Evolutionary conservation across 2,113 vertebrate species (phyloP), one percentile per base, ranked within the genome.

Genomic region (Podilymbus podiceps): DNA sequence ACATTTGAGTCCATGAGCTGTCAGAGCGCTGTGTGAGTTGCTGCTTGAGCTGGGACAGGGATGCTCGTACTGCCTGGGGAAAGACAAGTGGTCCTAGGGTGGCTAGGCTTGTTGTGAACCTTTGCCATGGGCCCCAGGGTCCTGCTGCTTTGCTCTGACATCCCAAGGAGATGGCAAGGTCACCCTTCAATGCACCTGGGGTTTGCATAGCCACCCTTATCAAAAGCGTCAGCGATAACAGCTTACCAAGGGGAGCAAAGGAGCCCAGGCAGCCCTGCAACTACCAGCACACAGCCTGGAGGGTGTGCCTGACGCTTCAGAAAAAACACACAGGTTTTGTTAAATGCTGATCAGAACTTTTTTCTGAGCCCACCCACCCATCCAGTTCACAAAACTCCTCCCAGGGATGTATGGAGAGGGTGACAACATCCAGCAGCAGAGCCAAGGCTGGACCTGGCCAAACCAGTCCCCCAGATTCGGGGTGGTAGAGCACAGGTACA

Each of bases 101-200:
- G 74, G 21, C 20, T 55, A 67, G 72, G n/a, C 52, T 94, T 63
- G 15, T 67, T 81, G 69, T 46, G 58, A 69, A 69, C n/a, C 33
- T 23, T 6, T 73, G 50, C 24, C 1, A 0, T 4, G 12, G 55
- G 71, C 42, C 25, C 30, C 68, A 27, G 25, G 31, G 64, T 40
- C 22, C 52, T 68, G 24, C 21, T 67, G 58, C 78, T 90, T 89
- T 89, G 53, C 42, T 93, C 67, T 85, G 63, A n/a, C 23, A 77
- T 88, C 40, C 38, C 88, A 95, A 96, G 95, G 95, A 94, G 78
- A 80, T 1, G 5, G 22, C 92, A 97, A 97, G 47, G 95, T 95
- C 95, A 85, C 63, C 6, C 3, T 6, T 30, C 46, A 62, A 35
- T 3, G 42, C 0, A 3, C 46, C 46, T 84, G 42, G 24, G 25